Evolutionary conservation across 2,797 vertebrate genomes (phyloP).

Genomic region (Siniperca scherzeri): DNA sequence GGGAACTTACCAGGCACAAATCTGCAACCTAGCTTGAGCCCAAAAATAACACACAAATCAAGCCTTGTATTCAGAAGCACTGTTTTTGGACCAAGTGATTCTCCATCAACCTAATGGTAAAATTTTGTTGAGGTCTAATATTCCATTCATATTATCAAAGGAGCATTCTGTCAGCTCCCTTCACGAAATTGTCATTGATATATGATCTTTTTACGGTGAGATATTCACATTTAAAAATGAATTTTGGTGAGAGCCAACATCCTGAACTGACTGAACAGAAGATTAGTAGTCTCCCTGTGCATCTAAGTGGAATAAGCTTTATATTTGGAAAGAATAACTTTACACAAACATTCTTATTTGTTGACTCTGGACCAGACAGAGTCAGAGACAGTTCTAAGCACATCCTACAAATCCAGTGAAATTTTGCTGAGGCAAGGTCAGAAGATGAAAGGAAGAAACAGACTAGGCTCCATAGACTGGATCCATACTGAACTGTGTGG

Average conservation of each 20-base stretch:
- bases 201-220: not conserved
- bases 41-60: conserved; percentile 37
- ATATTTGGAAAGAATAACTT: conserved; percentile 18
- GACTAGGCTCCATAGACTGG: not conserved
- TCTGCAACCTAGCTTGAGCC: conserved; percentile 6
- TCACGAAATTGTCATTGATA: not conserved
- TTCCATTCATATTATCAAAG: not conserved
- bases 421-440: not conserved
- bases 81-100: not conserved
- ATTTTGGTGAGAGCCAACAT: not conserved
- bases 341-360: not conserved
- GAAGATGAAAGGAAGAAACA: not conserved
- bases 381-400: not conserved
- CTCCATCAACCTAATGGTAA: not conserved
- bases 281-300: not conserved
- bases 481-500: not conserved
- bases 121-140: not conserved
- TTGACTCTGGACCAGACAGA: not conserved
- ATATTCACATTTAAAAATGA: not conserved
- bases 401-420: not conserved
- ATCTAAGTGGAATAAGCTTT: not conserved
- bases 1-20: conserved; percentile 5
- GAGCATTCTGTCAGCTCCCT: not conserved
- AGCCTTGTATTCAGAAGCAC: not conserved
- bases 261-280: not conserved